phyloP scores from a whole-genome alignment of 2,113 vertebrate genomes.

The Rallus limicola region DNA sequence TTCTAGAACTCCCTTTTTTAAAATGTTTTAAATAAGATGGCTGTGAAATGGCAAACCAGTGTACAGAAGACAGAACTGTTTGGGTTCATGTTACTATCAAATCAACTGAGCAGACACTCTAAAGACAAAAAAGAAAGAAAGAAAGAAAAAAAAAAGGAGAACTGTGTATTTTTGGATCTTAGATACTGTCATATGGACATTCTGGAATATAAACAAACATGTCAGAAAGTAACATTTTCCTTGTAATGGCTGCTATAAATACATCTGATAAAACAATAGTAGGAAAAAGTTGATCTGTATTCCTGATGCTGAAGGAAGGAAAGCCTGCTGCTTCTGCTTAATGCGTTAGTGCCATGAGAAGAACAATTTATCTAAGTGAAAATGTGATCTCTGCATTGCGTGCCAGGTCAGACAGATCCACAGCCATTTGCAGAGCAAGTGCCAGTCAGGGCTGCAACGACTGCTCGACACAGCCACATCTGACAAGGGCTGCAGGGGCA shows the following conservation, averaged over 20 bases:
- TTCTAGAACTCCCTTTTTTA: not conserved
- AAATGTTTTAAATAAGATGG: not conserved
- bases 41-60: not conserved
- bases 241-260: conserved; percentile 33
- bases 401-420: not conserved
- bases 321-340: not conserved
- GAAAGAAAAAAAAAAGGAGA: not conserved
- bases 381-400: not conserved
- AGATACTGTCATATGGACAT: not conserved
- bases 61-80: not conserved
- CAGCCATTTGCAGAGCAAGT: not conserved
- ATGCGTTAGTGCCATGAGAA: not conserved
- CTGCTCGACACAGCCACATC: not conserved
- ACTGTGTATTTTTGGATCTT: not conserved
- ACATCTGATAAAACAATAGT: conserved; percentile 63
- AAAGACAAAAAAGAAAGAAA: not conserved
- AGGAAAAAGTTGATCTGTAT: conserved; percentile 64
- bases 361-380: conserved; percentile 17
- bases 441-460: not conserved
- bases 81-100: not conserved
- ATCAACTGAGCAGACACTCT: not conserved
- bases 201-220: conserved; percentile 8
- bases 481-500: not conserved
- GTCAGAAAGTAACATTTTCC: conserved; percentile 25
- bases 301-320: conserved; percentile 46